Conservation (phyloP, 2,888 invertebrate genomes). For the Pachydiplax longipennis region DNA sequence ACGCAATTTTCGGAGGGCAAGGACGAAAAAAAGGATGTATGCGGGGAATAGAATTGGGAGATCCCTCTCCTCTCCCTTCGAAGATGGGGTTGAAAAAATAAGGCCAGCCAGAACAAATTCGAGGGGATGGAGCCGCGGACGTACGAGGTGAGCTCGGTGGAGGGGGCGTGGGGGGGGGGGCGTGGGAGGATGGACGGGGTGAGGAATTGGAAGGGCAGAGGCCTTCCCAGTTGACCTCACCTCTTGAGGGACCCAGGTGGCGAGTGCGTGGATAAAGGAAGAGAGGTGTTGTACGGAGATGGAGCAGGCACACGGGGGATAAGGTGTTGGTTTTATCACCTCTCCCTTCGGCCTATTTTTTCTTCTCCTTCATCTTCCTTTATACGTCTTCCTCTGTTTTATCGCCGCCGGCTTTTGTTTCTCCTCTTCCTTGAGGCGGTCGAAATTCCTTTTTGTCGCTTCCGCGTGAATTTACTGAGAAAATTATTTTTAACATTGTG, state of each 20-base stretch:
- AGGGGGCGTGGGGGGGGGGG: not conserved
- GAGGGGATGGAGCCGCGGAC: slow-evolving; percentile 18
- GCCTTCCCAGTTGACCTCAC: slow-evolving; percentile 26
- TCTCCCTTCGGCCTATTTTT: slow-evolving; percentile 15
- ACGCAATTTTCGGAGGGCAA: slow-evolving; percentile 37
- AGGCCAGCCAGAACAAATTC: slow-evolving; percentile 28
- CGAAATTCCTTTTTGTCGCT: not conserved
- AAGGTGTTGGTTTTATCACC: slow-evolving; percentile 42
- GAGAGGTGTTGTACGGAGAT: not conserved
- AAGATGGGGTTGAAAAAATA: slow-evolving; percentile 21
- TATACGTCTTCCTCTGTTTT: not conserved
- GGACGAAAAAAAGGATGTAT: not conserved
- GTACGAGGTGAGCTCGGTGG: not conserved
- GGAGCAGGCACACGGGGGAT: slow-evolving; percentile 26
- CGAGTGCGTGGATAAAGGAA: not conserved
- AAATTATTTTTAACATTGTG: not conserved
- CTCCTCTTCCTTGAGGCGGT: not conserved
- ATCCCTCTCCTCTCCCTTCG: not conserved
- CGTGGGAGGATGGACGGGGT: not conserved
- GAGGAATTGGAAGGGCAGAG: not conserved
- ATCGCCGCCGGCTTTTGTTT: not conserved
- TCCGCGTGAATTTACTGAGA: too few species aligned
- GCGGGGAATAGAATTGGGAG: not conserved
- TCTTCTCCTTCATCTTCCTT: not conserved
- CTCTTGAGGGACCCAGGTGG: slow-evolving; percentile 37